These are phyloP conservation scores for Geococcyx californianus DNA, from an alignment of 2,113 vertebrate species.

Conservation along the genomic window DNA sequence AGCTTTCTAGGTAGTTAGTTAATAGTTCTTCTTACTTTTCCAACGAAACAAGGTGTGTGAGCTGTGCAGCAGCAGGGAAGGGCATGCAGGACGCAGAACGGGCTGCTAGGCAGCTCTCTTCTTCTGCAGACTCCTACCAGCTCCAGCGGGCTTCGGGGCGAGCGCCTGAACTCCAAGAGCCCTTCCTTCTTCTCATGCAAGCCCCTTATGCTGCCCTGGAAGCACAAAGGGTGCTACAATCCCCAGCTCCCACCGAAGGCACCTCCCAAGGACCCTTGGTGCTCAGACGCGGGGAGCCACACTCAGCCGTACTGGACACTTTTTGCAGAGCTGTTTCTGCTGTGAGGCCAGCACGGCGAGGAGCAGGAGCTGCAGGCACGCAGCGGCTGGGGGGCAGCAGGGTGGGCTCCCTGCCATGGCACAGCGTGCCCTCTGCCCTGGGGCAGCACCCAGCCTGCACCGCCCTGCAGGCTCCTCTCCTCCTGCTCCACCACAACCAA, in stretches of 20 bases:
- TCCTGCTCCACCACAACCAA: neutral
- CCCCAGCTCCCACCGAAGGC: neutral
- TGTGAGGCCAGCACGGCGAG: too few relatives aligned
- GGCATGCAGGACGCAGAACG: neutral
- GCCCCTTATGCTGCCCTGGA: neutral
- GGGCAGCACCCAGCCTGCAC: neutral
- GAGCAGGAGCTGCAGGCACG: too few relatives aligned
- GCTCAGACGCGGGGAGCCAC: fast-evolving
- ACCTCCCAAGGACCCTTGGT: fast-evolving
- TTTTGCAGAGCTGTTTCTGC: neutral
- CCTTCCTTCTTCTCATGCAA: neutral
- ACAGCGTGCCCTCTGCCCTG: fast-evolving
- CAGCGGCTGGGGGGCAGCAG: fast-evolving
- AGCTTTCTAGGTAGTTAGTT: conserved; percentile 24
- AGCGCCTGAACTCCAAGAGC: neutral
- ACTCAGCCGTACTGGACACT: fast-evolving
- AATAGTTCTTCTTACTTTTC: neutral
- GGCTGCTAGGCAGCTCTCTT: neutral
- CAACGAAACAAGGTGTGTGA: neutral
- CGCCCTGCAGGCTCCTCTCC: neutral
- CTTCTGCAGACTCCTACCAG: neutral
- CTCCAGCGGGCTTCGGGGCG: neutral
- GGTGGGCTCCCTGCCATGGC: fast-evolving
- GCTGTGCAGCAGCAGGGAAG: neutral
- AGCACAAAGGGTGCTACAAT: neutral